Evolutionary conservation across 2,888 invertebrate species (phyloP), one percentile per base, ranked within the genome.

Genomic region (Smittia aterrima): DNA sequence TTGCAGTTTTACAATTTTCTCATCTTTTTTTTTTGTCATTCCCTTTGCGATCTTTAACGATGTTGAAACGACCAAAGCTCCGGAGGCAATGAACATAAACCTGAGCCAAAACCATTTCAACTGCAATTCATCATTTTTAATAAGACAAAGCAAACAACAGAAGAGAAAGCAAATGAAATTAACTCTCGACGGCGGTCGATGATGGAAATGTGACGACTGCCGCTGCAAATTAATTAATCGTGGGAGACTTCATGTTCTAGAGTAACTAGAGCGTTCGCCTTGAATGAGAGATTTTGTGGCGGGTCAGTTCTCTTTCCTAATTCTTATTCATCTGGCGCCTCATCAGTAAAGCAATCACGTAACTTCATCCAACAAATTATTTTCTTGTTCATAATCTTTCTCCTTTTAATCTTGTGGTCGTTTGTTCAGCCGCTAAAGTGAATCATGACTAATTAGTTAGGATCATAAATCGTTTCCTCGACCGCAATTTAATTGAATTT

Each of bases 71-170:
- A 32, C 32, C 32, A 9, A 32, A 32, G 32, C 47, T 47, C 47
- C 47, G 16, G n/a, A 47, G 16, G 47, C 47, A 47, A 47, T 47
- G 16, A 47, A n/a, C 47, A 47, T 47, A 47, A 47, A 11, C 11
- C 16, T n/a, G 47, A 47, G 2, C 11, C n/a, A 47, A 6, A 32
- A n/a, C 4, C 47, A 16, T 13, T n/a, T n/a, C 16, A 47, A 47
- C 11, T 16, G 47, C 47, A 47, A 47, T 47, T 47, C 47, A 47
- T 47, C 47, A 47, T 47, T 47, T 47, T 47, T 47, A 47, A 47
- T 47, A 16, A 47, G 47, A 6, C 11, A 47, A 47, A 47, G 47
- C 16, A 2, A 47, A 47, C 47, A 47, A 47, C 2, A 47, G 47
- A 47, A 47, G 11, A 3, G n/a, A 47, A 47, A 47, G 47, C 16